Evolutionary conservation across 2,888 invertebrate genomes (phyloP), one percentile per base, ranked within the genome.

Genomic region (Salticus scenicus): DNA sequence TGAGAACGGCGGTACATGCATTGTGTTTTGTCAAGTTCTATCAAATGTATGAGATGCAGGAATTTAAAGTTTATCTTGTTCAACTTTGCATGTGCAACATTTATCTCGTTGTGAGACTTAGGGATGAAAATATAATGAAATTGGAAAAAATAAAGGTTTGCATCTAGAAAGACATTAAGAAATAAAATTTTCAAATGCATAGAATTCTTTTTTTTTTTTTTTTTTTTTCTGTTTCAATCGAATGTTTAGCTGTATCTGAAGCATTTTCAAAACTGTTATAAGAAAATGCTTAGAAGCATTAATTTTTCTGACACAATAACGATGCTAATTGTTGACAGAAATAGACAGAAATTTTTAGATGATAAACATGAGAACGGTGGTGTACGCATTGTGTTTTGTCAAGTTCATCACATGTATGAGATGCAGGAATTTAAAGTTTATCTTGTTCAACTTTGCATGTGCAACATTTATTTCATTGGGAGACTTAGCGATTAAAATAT

Each of bases 361-460:
- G 82, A 82, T 76, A 82, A 82, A 76, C 82, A 82, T 47, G 82
- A 76, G 51, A 75, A 73, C 17, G 63, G 79, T 12, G 30, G 42
- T 28, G 24, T 41, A 41, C 27, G 70, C 42, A 24, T 63, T 72
- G 82, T 63, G 69, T 51, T 70, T 28, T 67, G 76, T 51, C 74
- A 30, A 31, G 42, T 10, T 70, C 70, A 70, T 70, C 70, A 70
- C 14, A 42, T 27, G 31, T 14, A 10, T 12, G 42, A 42, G 70
- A 42, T 41, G 41, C 70, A 17, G 42, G 42, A 42, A 70, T 70
- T 17, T 27, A 42, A 42, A n/a, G n/a, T 42, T 70, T 70, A 70
- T 70, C 70, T 41, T 17, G 70, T 27, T 33, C 42, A 7, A n/a
- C 28, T 42, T 42, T 57, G 28, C 17, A 37, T 42, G 27, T n/a